Evolutionary conservation across 2,797 vertebrate genomes (phyloP), one percentile per base, ranked within the genome.

Genomic region (Cichlasoma orientale): DNA sequence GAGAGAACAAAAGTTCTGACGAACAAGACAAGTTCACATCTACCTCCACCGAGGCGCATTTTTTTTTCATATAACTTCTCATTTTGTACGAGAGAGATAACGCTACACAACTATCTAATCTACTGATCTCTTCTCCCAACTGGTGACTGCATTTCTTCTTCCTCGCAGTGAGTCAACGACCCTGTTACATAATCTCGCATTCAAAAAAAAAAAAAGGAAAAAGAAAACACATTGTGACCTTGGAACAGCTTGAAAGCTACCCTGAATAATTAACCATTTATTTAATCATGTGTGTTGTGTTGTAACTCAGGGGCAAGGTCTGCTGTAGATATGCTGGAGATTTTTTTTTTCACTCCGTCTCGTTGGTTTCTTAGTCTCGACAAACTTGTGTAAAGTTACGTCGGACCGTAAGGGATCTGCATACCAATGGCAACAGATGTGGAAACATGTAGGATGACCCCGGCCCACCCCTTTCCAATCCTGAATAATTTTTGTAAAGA

Each of bases 121-220:
- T 47, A 29, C 47, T 68, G 7, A 57, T 2, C 2, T 73, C 52
- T 77, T 61, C 44, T 82, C 38, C 75, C 55, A 61, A 56, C 68
- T 38, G 16, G n/a, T 74, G 74, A 69, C 50, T 12, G 33, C 18
- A 27, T 75, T 72, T 47, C 16, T n/a, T 79, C 21, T 58, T 7
- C 54, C 76, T 63, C 38, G 54, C 25, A 50, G 12, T 3, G 31
- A 82, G 76, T 75, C 80, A 44, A 12, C 56, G 55, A 79, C 79
- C 74, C 56, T 31, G 73, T 94, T 91, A 88, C 79, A 84, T 92
- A 90, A 93, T 61, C 47, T 52, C 57, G 47, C 47, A 41, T 55
- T 25, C 0, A 58, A 47, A 59, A 4, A 25, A 23, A 12, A 31
- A 31, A 7, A 31, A 31, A 29, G 6, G 6, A 33, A 33, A 33